phyloP scores from a whole-genome alignment of 2,797 vertebrate genomes.

The Sebastes oblongus region DNA sequence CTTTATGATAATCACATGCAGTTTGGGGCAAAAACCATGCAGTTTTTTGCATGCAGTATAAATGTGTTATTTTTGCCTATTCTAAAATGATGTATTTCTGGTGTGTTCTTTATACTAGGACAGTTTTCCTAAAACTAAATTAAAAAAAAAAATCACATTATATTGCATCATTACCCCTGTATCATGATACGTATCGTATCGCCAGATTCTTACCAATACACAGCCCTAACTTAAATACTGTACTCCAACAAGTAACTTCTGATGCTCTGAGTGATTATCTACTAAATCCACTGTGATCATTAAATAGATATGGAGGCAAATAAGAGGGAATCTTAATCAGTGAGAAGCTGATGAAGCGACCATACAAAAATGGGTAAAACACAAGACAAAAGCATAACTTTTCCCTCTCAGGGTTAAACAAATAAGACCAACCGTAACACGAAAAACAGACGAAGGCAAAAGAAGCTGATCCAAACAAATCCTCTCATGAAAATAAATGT shows the following conservation, averaged over 20 bases:
- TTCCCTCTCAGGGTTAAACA: not conserved
- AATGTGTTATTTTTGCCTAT: too few relatives aligned
- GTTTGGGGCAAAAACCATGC: too few relatives aligned
- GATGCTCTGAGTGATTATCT: not conserved
- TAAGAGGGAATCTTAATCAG: not conserved
- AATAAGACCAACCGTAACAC: not conserved
- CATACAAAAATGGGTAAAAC: not conserved
- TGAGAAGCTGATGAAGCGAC: not conserved
- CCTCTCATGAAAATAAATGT: slow-evolving; percentile 47
- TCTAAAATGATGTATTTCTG: too few relatives aligned
- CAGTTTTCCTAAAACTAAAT: too few relatives aligned
- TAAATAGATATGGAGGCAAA: not conserved
- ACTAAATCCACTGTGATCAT: not conserved
- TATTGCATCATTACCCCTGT: too few relatives aligned
- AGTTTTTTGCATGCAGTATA: too few relatives aligned
- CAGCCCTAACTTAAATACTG: not conserved
- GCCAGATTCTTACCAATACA: too few relatives aligned
- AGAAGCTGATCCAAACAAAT: slow-evolving; percentile 39
- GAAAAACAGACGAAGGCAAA: not conserved
- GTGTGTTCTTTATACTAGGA: too few relatives aligned
- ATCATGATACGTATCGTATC: too few relatives aligned
- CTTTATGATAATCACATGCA: too few relatives aligned
- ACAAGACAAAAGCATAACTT: not conserved
- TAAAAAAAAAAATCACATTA: too few relatives aligned
- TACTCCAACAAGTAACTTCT: not conserved